These are phyloP conservation scores for Montifringilla adamsi DNA, from an alignment of 2,113 vertebrate species.

Conservation along the genomic window DNA sequence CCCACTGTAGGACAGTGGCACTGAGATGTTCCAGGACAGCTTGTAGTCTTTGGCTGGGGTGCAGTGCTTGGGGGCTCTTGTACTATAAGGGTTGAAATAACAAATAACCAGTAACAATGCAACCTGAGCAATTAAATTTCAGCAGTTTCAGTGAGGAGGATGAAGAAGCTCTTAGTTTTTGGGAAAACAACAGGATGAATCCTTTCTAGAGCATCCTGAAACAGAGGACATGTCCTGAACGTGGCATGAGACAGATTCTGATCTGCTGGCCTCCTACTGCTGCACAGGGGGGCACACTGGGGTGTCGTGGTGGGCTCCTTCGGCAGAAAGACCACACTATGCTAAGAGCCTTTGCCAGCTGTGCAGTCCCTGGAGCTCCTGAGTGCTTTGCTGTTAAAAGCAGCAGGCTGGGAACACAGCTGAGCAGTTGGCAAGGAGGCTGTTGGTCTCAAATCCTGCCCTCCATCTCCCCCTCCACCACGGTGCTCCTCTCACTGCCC, in stretches of 20 bases:
- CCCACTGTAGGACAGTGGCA: background rate
- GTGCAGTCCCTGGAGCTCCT: background rate
- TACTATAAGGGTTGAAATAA: background rate
- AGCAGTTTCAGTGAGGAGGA: background rate
- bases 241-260: background rate
- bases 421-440: background rate
- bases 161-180: background rate
- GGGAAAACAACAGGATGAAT: background rate
- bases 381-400: background rate
- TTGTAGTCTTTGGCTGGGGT: background rate
- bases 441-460: background rate
- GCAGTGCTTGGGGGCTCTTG: background rate
- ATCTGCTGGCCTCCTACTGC: background rate
- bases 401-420: background rate
- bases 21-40: background rate
- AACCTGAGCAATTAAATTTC: background rate
- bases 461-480: background rate
- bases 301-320: background rate
- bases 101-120: background rate
- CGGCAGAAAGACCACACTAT: background rate
- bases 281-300: background rate
- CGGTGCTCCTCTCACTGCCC: background rate
- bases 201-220: background rate
- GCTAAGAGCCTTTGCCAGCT: background rate
- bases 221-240: background rate